Base-by-base conservation (phyloP, 1,140 invertebrate genomes). In the Trichonephila inaurata region DNA sequence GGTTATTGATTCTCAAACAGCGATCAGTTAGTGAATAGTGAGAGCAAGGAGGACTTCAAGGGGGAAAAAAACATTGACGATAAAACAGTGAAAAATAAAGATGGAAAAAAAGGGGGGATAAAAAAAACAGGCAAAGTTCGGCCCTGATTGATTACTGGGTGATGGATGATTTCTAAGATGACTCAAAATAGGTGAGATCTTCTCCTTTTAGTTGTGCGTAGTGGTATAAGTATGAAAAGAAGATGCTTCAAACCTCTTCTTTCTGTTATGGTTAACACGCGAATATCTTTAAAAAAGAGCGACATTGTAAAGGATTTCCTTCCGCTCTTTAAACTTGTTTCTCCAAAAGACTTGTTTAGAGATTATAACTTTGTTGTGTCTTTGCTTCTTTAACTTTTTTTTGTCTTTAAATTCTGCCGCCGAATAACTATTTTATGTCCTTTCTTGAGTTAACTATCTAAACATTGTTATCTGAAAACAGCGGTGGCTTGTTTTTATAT, bases 1-100 rank as follows among this genome's bases (percentile, higher is more conserved):
- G 64, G 87, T 72, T 89, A 89, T 89, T 89, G 87, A 89, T 89
- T 89, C 64, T 62, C 87, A 72, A 89, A 89, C 19, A 33, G 64
- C 44, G 87, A 89, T 89, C 87, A 89, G 87, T 89, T 89, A 72
- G 87, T 51, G 64, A 28, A 12, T n/a, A 19, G 33, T 18, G 28
- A 44, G 8, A 62, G 24, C 16, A 19, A n/a, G 40, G n/a, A 19
- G 58, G 21, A 19, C 18, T 18, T 44, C 16, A 83, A 19, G 16
- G 12, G 6, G 28, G 5, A 21, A 21, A 62, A 86, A 64, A 64
- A 21, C 62, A 64, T 16, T 64, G 62, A 64, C 16, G 62, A 21
- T 64, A 16, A 64, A 64, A 64, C 62, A 64, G 62, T 64, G 62
- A 18, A 64, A 64, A 64, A 64, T 64, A 64, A 64, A 64, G 62